Evolutionary conservation across 2,797 vertebrate genomes (phyloP).

Genomic region (Falco naumanni): DNA sequence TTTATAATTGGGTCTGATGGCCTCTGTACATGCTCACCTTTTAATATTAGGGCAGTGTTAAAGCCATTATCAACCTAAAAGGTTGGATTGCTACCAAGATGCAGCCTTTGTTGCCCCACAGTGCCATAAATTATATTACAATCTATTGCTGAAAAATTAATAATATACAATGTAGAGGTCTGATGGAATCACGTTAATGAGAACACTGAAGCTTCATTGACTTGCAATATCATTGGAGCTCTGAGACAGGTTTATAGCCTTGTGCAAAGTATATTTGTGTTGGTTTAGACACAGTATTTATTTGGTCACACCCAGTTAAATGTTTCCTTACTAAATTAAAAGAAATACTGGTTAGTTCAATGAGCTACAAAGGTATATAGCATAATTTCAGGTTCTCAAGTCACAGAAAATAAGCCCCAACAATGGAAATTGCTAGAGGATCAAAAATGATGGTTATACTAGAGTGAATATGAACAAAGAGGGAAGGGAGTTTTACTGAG

Average conservation of each 20-base stretch:
- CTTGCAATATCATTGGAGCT: conserved; percentile 62
- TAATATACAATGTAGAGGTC: conserved; percentile 54
- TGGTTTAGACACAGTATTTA: conserved; percentile 57
- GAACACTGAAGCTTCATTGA: conserved; percentile 61
- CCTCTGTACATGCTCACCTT: neutral
- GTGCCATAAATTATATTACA: conserved; percentile 49
- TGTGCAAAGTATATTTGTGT: conserved; percentile 35
- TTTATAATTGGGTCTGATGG: conserved; percentile 9
- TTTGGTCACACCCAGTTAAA: conserved; percentile 62
- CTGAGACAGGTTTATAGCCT: conserved; percentile 57
- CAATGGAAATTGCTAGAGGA: conserved; percentile 27
- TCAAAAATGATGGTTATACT: conserved; percentile 30
- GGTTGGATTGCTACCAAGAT: conserved; percentile 4
- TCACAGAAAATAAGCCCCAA: conserved; percentile 50
- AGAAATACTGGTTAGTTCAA: conserved; percentile 51
- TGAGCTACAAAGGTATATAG: conserved; percentile 54
- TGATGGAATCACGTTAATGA: conserved; percentile 59
- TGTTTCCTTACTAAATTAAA: conserved; percentile 59
- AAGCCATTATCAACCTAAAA: conserved; percentile 19
- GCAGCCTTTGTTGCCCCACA: conserved; percentile 15
- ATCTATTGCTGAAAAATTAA: conserved; percentile 56
- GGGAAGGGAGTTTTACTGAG: neutral
- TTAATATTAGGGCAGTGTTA: conserved; percentile 11
- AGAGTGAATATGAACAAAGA: conserved; percentile 40
- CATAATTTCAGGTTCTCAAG: conserved; percentile 39